Evolutionary conservation across 2,888 invertebrate genomes (phyloP), one percentile per base, ranked within the genome.

Genomic region (Morpho helenor): DNA sequence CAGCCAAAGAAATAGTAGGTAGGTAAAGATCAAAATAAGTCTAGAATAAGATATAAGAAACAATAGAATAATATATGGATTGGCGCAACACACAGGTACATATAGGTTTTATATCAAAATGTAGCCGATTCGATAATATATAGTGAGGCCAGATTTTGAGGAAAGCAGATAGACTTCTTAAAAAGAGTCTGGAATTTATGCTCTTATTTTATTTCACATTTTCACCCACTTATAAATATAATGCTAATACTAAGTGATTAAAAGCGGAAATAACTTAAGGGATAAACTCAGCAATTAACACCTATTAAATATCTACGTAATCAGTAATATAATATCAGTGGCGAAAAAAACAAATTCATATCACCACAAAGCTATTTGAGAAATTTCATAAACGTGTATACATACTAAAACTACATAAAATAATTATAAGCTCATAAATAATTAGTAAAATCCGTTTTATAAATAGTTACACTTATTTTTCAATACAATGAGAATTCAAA

Each of bases 71-170:
- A 72, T 80, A 75, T 77, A 78, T 77, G 80, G 64, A 84, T 83
- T 84, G 84, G 82, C 78, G 82, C 82, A 87, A 84, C 76, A 72
- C 62, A 81, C 86, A 88, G 87, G 89, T 88, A 88, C 87, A 77
- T 79, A 73, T 76, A 80, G 69, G 61, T 65, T 79, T 80, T 79
- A 67, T 72, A 70, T 75, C 70, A 77, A 80, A 74, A 77, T 71
- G 71, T 72, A 80, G 78, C 79, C 78, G 73, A 79, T 74, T 74
- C 66, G 68, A 73, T 69, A 64, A 69, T 73, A 73, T 69, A 72
- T 61, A 66, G 67, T 67, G 66, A 82, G 80, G 82, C 81, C 77
- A 75, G 70, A 78, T 77, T 74, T 77, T 71, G 71, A 74, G 76
- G 76, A 75, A 83, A 80, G 82, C 79, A 73, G 66, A 68, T 69